Evolutionary conservation across 2,113 vertebrate species (phyloP).

Genomic region (Ophthalmolycus amberensis): DNA sequence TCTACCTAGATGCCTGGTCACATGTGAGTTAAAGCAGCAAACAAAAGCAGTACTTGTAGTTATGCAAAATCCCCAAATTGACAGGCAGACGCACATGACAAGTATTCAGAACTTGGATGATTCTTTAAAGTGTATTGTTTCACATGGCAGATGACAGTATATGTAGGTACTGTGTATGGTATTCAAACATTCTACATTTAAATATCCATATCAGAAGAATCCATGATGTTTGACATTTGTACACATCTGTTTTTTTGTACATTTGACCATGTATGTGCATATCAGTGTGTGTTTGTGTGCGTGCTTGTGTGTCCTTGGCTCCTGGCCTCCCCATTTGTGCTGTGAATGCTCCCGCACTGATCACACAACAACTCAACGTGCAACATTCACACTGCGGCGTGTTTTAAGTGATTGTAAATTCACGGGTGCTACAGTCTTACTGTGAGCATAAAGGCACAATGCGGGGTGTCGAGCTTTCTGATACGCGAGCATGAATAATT

Average conservation of each 20-base stretch:
- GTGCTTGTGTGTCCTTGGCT: neutral
- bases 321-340: constrained; percentile 37
- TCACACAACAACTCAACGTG: constrained; percentile 4
- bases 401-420: constrained; percentile 49
- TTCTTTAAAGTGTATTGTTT: neutral
- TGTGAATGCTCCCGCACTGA: neutral
- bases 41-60: constrained; percentile 22
- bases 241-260: neutral
- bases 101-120: neutral
- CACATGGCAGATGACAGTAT: neutral
- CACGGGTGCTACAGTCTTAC: constrained; percentile 31
- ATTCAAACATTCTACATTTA: neutral
- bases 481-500: constrained; percentile 56
- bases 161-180: neutral
- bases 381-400: neutral
- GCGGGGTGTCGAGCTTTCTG: constrained; percentile 24
- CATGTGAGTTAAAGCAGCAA: constrained; percentile 12
- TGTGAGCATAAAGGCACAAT: constrained; percentile 32
- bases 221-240: constrained; percentile 14
- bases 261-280: neutral
- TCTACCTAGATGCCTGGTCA: constrained; percentile 33
- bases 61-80: constrained; percentile 18
- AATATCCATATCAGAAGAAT: constrained; percentile 4
- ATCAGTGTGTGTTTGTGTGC: neutral
- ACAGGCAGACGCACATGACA: neutral